Evolutionary conservation across 2,113 vertebrate species (phyloP).

Genomic region (Turnix velox): DNA sequence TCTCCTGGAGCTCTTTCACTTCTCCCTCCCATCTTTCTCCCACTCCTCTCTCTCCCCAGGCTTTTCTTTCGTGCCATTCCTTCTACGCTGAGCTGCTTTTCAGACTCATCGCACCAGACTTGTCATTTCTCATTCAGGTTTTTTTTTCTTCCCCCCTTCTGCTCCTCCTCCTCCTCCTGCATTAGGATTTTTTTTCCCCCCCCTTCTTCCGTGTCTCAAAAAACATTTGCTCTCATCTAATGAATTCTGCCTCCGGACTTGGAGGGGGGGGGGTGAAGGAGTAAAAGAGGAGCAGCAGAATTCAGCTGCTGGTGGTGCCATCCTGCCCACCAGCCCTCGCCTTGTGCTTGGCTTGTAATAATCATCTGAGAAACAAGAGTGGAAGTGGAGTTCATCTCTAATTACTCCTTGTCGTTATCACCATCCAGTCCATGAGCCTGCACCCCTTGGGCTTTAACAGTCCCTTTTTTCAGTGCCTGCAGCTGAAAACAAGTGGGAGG

Average conservation of each 20-base stretch:
- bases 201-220: too few species aligned
- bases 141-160: too few species aligned
- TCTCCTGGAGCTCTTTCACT: neutral
- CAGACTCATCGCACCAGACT: slow-evolving; percentile 42
- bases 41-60: slow-evolving; percentile 25
- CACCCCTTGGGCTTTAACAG: slow-evolving; percentile 28
- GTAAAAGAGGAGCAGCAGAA: neutral
- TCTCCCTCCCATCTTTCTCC: neutral
- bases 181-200: slow-evolving; percentile 24
- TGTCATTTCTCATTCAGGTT: slow-evolving; percentile 56
- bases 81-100: slow-evolving; percentile 7
- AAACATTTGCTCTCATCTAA: slow-evolving; percentile 49
- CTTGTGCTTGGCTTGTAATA: neutral
- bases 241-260: slow-evolving; percentile 57
- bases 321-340: slow-evolving; percentile 17
- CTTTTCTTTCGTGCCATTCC: slow-evolving; percentile 45
- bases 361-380: slow-evolving; percentile 48
- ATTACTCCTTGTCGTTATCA: slow-evolving; percentile 37
- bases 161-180: too few species aligned
- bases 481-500: neutral
- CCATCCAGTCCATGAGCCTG: neutral
- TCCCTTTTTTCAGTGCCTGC: neutral
- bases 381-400: slow-evolving; percentile 48
- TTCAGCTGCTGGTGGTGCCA: slow-evolving; percentile 38
- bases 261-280: neutral